A percentile compares a stretch with the other conserved stretches of the same genome.
phyloP scores from a whole-genome alignment of 2,888 invertebrate genomes.

The Erpobdella octoculata region DNA sequence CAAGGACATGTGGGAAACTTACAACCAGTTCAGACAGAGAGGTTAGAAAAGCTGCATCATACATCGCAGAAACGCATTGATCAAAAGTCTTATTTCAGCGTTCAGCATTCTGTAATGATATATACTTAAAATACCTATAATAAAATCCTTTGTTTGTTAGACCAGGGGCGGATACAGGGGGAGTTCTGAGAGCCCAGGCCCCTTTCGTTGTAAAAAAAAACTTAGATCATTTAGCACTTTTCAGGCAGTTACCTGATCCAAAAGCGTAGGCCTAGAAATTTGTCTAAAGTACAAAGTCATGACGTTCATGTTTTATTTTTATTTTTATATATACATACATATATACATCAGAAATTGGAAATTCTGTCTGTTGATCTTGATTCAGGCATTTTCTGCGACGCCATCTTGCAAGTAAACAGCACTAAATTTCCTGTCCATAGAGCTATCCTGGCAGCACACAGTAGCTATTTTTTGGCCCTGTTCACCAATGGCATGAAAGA shows the following conservation, averaged over 20 bases:
- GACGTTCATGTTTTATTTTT: no score
- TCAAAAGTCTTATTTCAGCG: not conserved
- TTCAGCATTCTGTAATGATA: not conserved
- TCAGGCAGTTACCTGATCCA: no score
- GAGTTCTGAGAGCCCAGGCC: no score
- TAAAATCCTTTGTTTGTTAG: no score
- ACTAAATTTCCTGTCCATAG: slow-evolving; percentile 32
- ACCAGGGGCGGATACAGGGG: no score
- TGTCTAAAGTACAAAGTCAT: no score
- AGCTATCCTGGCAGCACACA: slow-evolving; percentile 33
- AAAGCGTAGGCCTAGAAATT: no score
- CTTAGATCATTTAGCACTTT: no score
- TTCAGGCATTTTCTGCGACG: slow-evolving; percentile 31
- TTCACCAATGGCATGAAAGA: slow-evolving; percentile 35
- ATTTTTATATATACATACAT: no score
- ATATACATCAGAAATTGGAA: no score
- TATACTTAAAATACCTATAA: no score
- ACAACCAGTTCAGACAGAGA: slow-evolving; percentile 11
- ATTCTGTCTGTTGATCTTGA: not conserved
- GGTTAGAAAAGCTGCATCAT: not conserved
- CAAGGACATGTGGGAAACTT: slow-evolving; percentile 2
- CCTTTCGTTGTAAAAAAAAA: no score
- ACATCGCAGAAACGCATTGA: not conserved
- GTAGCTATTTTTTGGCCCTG: slow-evolving; percentile 33
- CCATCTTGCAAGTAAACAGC: slow-evolving; percentile 26